Percentiles rank a stretch among this genome's conserved stretches.
Conservation (phyloP, 2,888 invertebrate species). For the Myopa tessellatipennis region DNA sequence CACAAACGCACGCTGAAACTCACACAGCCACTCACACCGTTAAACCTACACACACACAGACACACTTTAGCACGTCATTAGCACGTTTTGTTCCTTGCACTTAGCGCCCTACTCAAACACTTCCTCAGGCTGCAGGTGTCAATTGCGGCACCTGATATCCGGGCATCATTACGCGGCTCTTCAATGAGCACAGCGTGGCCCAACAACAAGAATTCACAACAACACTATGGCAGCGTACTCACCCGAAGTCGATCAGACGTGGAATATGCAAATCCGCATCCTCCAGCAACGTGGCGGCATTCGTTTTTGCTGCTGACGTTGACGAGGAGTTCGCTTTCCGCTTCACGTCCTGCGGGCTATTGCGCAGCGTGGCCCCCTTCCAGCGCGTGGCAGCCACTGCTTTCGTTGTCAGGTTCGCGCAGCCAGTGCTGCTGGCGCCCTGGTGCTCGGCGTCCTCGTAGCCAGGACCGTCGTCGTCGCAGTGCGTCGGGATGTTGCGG, state of each 20-base stretch:
- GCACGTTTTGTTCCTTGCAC: conserved; percentile 52
- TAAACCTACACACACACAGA: conserved; percentile 53
- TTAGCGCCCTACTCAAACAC: not conserved
- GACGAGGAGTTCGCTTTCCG: conserved; percentile 44
- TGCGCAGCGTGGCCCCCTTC: conserved; percentile 54
- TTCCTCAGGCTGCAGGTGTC: conserved; percentile 21
- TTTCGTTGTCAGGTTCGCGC: conserved; percentile 43
- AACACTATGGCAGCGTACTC: conserved; percentile 52
- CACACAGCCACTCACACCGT: not conserved
- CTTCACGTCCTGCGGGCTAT: conserved; percentile 54
- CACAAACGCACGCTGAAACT: not conserved
- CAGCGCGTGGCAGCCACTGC: conserved; percentile 64
- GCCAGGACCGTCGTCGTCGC: conserved; percentile 74
- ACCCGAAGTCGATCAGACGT: conserved; percentile 74
- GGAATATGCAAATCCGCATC: conserved; percentile 78
- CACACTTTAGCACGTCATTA: conserved; percentile 62
- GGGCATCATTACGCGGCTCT: conserved; percentile 19
- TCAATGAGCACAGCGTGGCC: not conserved
- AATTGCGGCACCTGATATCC: conserved; percentile 7
- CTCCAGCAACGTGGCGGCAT: conserved; percentile 49
- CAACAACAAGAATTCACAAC: conserved; percentile 2
- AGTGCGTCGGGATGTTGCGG: conserved; percentile 75
- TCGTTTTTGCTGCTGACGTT: conserved; percentile 45
- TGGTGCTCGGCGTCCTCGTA: conserved; percentile 70
- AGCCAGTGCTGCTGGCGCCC: conserved; percentile 47